These are phyloP conservation scores for Salvelinus alpinus DNA, from an alignment of 2,113 vertebrate species.

Conservation along the genomic window DNA sequence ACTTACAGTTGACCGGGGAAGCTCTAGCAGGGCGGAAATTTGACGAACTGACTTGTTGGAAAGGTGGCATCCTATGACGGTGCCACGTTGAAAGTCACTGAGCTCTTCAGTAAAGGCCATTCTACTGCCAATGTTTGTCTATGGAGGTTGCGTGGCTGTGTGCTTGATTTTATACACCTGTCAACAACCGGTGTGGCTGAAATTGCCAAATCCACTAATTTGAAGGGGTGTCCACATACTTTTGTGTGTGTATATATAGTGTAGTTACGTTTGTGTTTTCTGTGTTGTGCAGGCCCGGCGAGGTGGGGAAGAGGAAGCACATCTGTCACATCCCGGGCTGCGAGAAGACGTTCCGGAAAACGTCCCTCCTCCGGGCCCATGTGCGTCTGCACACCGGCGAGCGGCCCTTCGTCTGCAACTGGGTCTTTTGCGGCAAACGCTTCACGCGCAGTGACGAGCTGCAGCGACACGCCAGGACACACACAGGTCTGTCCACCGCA, in stretches of 20 bases:
- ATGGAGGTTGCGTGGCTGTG: too few relatives aligned
- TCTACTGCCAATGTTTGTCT: too few relatives aligned
- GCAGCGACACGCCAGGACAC: constrained; percentile 91
- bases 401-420: constrained; percentile 93
- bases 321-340: constrained; percentile 95
- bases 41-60: too few relatives aligned
- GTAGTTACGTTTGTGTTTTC: neutral
- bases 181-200: too few relatives aligned
- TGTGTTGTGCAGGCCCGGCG: constrained; percentile 78
- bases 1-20: too few relatives aligned
- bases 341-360: constrained; percentile 94
- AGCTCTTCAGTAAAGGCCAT: too few relatives aligned
- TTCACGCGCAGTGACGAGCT: constrained; percentile 96
- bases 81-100: too few relatives aligned
- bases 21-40: too few relatives aligned
- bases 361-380: constrained; percentile 90
- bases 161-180: too few relatives aligned
- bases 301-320: constrained; percentile 94
- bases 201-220: too few relatives aligned
- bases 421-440: constrained; percentile 94
- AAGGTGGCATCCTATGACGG: too few relatives aligned
- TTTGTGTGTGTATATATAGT: neutral
- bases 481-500: constrained; percentile 82
- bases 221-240: too few relatives aligned
- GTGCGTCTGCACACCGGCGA: constrained; percentile 94